Conservation (phyloP, 2,113 vertebrate genomes). For the Calonectris borealis region DNA sequence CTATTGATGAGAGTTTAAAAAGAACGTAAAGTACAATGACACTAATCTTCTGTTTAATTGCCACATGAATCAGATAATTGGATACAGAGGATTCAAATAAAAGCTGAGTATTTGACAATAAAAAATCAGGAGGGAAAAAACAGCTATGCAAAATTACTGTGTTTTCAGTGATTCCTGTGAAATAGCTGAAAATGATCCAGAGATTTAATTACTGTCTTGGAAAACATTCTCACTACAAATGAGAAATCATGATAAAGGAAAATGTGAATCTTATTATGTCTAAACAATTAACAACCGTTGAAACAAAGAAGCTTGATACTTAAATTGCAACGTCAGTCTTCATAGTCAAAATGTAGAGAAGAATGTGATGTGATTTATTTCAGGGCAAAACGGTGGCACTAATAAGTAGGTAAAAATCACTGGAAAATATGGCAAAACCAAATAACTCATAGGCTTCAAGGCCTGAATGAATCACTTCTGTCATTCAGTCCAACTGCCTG, state of each 20-base stretch:
- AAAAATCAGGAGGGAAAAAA: background rate
- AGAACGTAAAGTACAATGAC: background rate
- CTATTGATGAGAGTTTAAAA: background rate
- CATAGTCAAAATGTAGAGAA: background rate
- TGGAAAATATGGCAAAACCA: constrained; percentile 10
- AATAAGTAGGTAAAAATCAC: background rate
- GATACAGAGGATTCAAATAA: background rate
- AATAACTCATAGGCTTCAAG: background rate
- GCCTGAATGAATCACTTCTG: background rate
- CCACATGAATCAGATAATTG: background rate
- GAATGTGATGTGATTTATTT: background rate
- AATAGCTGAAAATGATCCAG: background rate
- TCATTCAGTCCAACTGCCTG: background rate
- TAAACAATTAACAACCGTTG: background rate
- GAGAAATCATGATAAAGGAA: background rate
- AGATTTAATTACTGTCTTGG: background rate
- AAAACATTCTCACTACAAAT: constrained; percentile 5
- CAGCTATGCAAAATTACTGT: background rate
- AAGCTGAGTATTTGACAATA: background rate
- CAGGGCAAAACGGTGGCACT: background rate
- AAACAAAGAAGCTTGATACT: background rate
- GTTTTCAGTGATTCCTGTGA: background rate
- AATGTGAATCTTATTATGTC: background rate
- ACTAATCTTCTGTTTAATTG: constrained; percentile 1
- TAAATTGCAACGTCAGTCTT: background rate